Percentiles rank a stretch among this genome's conserved stretches.
Evolutionary conservation across 2,797 vertebrate species (phyloP).

Genomic region (Sebastes matsubarae): DNA sequence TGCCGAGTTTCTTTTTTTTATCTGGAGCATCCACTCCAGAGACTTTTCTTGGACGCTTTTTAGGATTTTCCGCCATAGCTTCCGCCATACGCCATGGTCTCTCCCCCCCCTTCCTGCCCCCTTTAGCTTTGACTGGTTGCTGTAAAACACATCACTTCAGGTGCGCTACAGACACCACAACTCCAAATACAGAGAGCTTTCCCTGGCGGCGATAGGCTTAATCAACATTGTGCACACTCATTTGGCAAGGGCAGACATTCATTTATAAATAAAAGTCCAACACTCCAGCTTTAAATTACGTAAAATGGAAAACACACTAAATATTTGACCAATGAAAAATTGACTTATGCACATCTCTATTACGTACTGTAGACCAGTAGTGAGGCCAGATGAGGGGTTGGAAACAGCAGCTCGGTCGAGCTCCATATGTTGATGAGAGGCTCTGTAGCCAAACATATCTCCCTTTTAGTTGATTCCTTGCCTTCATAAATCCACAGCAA

Average conservation of each 20-base stretch:
- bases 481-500: conserved; percentile 67
- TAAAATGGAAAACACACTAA: conserved; percentile 6
- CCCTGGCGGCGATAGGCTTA: neutral
- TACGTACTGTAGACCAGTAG: conserved; percentile 3
- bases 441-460: conserved; percentile 23
- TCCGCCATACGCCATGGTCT: neutral
- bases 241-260: neutral
- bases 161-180: neutral
- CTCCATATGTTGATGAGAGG: conserved; percentile 66
- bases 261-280: neutral
- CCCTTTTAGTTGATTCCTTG: conserved; percentile 34
- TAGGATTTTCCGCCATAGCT: neutral
- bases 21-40: neutral
- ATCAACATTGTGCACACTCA: too few relatives aligned
- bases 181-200: neutral
- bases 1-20: neutral
- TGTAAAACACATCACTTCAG: neutral
- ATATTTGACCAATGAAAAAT: conserved; percentile 22
- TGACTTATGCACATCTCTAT: neutral
- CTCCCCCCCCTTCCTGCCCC: neutral
- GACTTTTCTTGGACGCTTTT: neutral
- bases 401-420: conserved; percentile 43
- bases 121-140: neutral
- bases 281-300: neutral
- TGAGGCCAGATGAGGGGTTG: conserved; percentile 37